Evolutionary conservation across 2,113 vertebrate genomes (phyloP).

Genomic region (Trachemys scripta): DNA sequence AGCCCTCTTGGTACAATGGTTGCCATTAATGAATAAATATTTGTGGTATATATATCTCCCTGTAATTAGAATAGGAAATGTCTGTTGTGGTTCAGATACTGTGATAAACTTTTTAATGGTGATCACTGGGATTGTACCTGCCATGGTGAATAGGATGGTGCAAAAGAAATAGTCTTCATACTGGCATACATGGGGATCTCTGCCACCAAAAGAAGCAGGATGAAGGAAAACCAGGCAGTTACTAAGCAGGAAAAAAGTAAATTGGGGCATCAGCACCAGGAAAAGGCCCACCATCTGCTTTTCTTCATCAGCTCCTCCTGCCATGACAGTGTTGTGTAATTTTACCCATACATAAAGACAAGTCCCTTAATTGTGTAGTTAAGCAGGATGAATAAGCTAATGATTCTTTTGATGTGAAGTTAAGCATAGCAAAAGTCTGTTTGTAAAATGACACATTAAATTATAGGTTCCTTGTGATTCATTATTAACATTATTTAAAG

Average conservation of each 20-base stretch:
- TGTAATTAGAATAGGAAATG: background rate
- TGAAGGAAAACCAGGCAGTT: background rate
- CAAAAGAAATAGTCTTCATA: background rate
- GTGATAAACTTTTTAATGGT: background rate
- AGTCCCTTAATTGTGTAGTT: background rate
- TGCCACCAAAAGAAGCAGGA: conserved; percentile 6
- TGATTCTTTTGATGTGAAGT: background rate
- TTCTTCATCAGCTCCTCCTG: background rate
- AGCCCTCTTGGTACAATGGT: background rate
- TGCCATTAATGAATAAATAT: rapidly evolving
- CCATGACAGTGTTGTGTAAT: background rate
- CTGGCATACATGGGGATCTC: background rate
- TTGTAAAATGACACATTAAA: background rate
- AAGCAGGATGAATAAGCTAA: background rate
- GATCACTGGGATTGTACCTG: background rate
- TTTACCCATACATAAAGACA: background rate
- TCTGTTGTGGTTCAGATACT: background rate
- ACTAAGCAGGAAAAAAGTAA: background rate
- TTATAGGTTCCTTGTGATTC: background rate
- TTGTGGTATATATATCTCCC: background rate
- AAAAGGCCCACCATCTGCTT: background rate
- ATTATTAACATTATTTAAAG: background rate
- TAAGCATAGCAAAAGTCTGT: background rate
- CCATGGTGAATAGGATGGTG: background rate
- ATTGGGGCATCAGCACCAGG: background rate